These are phyloP conservation scores for Siniperca undulata DNA, from an alignment of 2,797 vertebrate species.

Conservation along the genomic window DNA sequence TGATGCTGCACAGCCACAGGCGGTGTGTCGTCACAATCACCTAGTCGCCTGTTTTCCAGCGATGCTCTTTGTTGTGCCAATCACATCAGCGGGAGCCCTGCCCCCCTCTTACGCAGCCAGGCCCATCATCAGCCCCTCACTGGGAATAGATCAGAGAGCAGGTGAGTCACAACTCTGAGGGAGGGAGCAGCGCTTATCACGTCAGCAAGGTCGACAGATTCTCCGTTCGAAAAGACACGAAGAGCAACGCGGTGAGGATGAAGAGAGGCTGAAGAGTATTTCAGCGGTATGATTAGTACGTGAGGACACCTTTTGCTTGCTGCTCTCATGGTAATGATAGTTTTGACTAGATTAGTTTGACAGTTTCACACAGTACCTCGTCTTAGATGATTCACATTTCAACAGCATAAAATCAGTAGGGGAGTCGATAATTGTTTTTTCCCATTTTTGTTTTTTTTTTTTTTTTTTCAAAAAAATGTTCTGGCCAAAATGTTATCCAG, in stretches of 20 bases:
- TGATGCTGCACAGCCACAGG: constrained; percentile 15
- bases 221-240: constrained; percentile 28
- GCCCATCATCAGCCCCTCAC: constrained; percentile 68
- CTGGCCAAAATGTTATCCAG: constrained; percentile 49
- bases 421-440: neutral
- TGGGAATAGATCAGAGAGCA: constrained; percentile 81
- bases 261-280: constrained; percentile 24
- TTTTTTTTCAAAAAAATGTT: constrained; percentile 57
- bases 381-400: constrained; percentile 14
- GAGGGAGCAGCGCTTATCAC: constrained; percentile 61
- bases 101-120: constrained; percentile 53
- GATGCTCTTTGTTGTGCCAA: constrained; percentile 61
- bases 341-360: neutral
- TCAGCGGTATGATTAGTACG: constrained; percentile 12
- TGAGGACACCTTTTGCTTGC: constrained; percentile 7
- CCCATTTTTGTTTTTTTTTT: neutral
- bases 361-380: constrained; percentile 9
- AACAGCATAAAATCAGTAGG: neutral
- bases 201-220: constrained; percentile 70
- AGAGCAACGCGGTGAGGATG: constrained; percentile 11
- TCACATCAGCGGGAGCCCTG: constrained; percentile 64
- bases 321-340: constrained; percentile 5
- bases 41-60: constrained; percentile 34
- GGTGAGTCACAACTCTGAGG: constrained; percentile 80
- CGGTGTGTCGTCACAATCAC: constrained; percentile 16